Conservation (phyloP, 2,797 vertebrate species). For the Lycodopsis pacificus region DNA sequence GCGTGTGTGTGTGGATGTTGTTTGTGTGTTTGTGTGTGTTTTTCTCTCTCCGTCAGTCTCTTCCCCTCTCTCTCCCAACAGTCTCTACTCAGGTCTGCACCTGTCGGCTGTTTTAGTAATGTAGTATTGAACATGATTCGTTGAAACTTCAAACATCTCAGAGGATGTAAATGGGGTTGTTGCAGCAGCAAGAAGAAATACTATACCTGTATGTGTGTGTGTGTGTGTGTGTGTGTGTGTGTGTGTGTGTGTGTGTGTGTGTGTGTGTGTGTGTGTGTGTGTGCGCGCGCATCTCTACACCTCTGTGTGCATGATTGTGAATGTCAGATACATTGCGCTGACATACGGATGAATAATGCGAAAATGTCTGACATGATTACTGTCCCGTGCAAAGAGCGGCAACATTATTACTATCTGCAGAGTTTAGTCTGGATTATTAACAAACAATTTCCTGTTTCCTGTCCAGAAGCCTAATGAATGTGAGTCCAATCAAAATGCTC, state of each 20-base stretch:
- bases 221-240: background rate
- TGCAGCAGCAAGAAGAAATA: background rate
- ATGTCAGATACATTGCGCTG: constrained; percentile 1
- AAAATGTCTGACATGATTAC: background rate
- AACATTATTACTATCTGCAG: background rate
- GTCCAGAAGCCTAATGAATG: background rate
- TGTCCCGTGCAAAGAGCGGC: background rate
- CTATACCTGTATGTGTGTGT: background rate
- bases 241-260: no score
- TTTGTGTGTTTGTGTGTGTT: background rate
- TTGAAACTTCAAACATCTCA: constrained; percentile 21
- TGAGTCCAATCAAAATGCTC: no score
- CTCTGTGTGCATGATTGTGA: background rate
- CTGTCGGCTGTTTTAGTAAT: constrained; percentile 21
- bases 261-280: background rate
- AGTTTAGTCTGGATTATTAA: background rate
- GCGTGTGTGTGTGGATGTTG: background rate
- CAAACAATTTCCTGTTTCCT: background rate
- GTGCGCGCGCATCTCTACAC: background rate
- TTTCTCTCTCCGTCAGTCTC: background rate
- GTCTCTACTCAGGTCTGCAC: constrained; percentile 8
- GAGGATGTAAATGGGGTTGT: background rate
- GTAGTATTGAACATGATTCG: constrained; percentile 23
- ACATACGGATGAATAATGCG: background rate
- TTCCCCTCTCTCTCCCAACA: background rate